Evolutionary conservation across 2,113 vertebrate species (phyloP).

Genomic region (Lampris incognitus): DNA sequence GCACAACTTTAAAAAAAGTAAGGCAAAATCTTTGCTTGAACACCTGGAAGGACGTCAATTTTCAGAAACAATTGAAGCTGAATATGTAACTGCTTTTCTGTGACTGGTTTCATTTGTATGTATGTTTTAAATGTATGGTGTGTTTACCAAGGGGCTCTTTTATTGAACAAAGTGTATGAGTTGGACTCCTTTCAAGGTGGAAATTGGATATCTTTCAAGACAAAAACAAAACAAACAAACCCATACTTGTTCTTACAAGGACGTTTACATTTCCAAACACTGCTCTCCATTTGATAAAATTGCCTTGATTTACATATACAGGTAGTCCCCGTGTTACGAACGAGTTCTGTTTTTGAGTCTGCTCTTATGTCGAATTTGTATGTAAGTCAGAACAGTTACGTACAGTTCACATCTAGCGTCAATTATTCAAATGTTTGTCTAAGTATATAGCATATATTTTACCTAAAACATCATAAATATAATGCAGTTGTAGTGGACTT

Average conservation of each 20-base stretch:
- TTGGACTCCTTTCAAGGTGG: background rate
- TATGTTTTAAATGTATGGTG: conserved; percentile 8
- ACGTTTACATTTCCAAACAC: background rate
- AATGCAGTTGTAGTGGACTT: too few species aligned
- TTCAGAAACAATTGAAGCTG: background rate
- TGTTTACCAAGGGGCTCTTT: background rate
- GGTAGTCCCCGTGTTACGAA: too few species aligned
- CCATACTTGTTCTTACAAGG: background rate
- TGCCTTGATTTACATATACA: background rate
- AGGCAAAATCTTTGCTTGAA: conserved; percentile 3
- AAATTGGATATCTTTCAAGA: conserved; percentile 27
- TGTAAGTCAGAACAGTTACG: too few species aligned
- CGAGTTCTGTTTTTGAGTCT: too few species aligned
- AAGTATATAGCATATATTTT: too few species aligned
- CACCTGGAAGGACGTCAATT: background rate
- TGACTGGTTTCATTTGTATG: conserved; percentile 6
- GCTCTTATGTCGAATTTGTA: too few species aligned
- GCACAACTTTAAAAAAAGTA: background rate
- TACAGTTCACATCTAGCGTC: too few species aligned
- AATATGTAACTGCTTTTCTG: background rate
- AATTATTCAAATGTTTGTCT: too few species aligned
- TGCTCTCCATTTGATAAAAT: background rate
- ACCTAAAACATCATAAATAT: too few species aligned
- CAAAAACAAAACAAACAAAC: background rate
- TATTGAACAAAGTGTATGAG: conserved; percentile 1